Evolutionary conservation across 2,888 invertebrate species (phyloP).

Genomic region (Melitaea athalia): DNA sequence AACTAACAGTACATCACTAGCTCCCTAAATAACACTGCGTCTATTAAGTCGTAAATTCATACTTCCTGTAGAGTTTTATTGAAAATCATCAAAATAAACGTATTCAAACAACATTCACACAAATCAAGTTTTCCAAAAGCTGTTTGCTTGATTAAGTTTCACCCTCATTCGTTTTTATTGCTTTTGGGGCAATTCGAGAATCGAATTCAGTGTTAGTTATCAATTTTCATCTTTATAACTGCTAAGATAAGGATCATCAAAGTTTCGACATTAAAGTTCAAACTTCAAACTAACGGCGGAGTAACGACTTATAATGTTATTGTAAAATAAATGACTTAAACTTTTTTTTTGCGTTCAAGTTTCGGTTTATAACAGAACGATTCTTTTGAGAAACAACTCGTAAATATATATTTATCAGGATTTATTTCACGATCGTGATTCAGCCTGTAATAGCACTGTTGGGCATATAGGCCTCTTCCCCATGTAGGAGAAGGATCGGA

Average conservation of each 20-base stretch:
- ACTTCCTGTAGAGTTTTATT: not conserved
- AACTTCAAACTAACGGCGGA: too few relatives aligned
- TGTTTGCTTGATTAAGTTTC: slow-evolving; percentile 40
- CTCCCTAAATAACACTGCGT: not conserved
- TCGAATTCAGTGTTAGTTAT: slow-evolving; percentile 10
- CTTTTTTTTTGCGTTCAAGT: too few relatives aligned
- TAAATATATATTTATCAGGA: too few relatives aligned
- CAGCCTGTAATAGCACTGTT: too few relatives aligned
- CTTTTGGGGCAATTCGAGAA: slow-evolving; percentile 33
- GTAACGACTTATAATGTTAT: not conserved
- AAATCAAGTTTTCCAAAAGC: slow-evolving; percentile 38
- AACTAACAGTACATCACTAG: too few relatives aligned
- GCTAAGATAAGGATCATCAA: slow-evolving; percentile 5
- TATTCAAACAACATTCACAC: slow-evolving; percentile 31
- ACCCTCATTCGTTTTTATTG: slow-evolving; percentile 38
- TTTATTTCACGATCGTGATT: too few relatives aligned
- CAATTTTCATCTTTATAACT: slow-evolving; percentile 1
- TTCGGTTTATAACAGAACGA: too few relatives aligned
- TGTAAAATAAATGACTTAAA: too few relatives aligned
- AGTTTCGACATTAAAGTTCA: not conserved
- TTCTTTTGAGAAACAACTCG: too few relatives aligned
- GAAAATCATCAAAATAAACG: slow-evolving; percentile 3
- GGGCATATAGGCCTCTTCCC: too few relatives aligned
- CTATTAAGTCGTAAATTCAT: too few relatives aligned
- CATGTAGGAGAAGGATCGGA: too few relatives aligned